These are phyloP conservation scores for Eudemis profundana DNA, from an alignment of 2,888 invertebrate genomes.

Conservation along the genomic window DNA sequence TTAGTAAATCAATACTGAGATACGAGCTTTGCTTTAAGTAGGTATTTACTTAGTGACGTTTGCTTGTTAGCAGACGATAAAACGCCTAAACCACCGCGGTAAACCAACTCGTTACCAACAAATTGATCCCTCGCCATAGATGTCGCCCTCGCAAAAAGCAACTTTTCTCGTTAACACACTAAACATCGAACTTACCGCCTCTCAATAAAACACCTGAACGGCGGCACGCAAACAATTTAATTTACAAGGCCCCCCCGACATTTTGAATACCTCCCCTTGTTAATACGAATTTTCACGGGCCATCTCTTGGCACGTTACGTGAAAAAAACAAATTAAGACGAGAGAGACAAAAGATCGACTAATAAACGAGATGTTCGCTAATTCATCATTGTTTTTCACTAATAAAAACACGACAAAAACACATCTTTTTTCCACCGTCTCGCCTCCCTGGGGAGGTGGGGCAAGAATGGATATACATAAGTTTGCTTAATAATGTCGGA, in stretches of 20 bases:
- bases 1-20: no score
- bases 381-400: slow-evolving; percentile 52
- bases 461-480: slow-evolving; percentile 45
- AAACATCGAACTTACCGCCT: slow-evolving; percentile 41
- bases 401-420: slow-evolving; percentile 52
- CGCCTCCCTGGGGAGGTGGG: slow-evolving; percentile 36
- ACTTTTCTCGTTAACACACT: slow-evolving; percentile 42
- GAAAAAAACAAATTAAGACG: slow-evolving; percentile 50
- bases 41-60: no score
- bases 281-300: slow-evolving; percentile 49
- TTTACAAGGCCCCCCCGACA: slow-evolving; percentile 47
- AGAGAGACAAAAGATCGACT: slow-evolving; percentile 48
- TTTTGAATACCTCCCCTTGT: slow-evolving; percentile 49
- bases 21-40: no score
- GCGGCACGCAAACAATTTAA: slow-evolving; percentile 48
- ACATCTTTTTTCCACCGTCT: slow-evolving; percentile 46
- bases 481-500: slow-evolving; percentile 47
- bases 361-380: slow-evolving; percentile 51
- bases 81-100: slow-evolving; percentile 4
- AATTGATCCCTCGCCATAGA: slow-evolving; percentile 26
- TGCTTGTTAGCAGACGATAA: no score
- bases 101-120: slow-evolving; percentile 11
- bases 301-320: slow-evolving; percentile 46
- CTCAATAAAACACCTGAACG: slow-evolving; percentile 45
- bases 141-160: slow-evolving; percentile 26